phyloP scores from a whole-genome alignment of 2,888 invertebrate genomes.

The Drosophila birchii region DNA sequence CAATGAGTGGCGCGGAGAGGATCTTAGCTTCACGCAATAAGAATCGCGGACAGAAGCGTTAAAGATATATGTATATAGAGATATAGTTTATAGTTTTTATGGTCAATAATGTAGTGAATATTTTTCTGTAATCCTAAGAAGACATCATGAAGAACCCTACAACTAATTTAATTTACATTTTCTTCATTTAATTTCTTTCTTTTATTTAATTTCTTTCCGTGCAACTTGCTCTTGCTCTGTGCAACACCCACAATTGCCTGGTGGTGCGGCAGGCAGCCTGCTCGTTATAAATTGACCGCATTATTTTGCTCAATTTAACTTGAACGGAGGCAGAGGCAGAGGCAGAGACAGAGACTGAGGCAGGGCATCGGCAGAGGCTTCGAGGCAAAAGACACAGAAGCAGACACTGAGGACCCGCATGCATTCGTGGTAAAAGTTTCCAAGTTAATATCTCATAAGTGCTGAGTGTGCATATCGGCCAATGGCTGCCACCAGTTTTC shows the following conservation, averaged over 20 bases:
- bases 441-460: constrained; percentile 76
- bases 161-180: background rate
- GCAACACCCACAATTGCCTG: constrained; percentile 38
- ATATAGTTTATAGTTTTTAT: no score
- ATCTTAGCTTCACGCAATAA: no score
- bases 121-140: background rate
- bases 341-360: background rate
- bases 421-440: constrained; percentile 62
- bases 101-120: no score
- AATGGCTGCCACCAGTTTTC: constrained; percentile 33
- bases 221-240: constrained; percentile 10
- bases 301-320: constrained; percentile 81
- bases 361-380: no score
- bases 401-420: constrained; percentile 1
- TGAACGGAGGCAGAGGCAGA: constrained; percentile 32
- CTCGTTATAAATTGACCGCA: constrained; percentile 79
- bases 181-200: background rate
- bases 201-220: background rate
- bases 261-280: constrained; percentile 33
- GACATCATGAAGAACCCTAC: background rate
- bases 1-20: background rate
- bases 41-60: no score
- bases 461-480: constrained; percentile 64
- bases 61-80: no score
- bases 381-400: constrained; percentile 4